Percentiles rank a stretch among this genome's conserved stretches.
Conservation (phyloP, 1,140 invertebrate genomes). For the Neodiprion lecontei region DNA sequence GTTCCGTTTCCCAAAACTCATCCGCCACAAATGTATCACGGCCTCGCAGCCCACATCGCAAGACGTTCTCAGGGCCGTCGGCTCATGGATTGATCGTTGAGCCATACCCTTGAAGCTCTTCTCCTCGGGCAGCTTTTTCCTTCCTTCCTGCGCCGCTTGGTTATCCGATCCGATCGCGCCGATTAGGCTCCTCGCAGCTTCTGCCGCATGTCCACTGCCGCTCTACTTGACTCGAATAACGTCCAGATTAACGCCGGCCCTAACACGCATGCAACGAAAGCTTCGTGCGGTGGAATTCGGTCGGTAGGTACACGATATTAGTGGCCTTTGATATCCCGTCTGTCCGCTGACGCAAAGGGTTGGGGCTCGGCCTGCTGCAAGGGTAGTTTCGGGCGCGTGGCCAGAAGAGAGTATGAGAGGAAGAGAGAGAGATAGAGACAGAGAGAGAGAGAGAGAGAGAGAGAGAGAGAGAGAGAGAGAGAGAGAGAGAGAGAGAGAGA, state of each 20-base stretch:
- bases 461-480: background rate
- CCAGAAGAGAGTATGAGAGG: constrained; percentile 8
- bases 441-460: background rate
- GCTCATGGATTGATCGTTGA: background rate
- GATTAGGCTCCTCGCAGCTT: background rate
- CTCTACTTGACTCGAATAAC: constrained; percentile 45
- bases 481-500: background rate
- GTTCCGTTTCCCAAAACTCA: background rate
- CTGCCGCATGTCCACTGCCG: background rate
- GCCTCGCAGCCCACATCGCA: no score
- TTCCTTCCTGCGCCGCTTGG: background rate
- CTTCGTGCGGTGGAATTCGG: constrained; percentile 36
- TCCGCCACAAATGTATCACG: background rate
- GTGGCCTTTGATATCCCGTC: constrained; percentile 45
- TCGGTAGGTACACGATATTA: constrained; percentile 36
- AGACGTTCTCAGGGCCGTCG: no score
- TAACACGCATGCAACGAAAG: no score
- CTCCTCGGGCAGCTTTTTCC: no score
- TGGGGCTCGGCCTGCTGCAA: background rate
- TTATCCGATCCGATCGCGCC: background rate
- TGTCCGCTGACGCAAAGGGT: constrained; percentile 29
- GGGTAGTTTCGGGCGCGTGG: background rate
- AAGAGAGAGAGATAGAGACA: background rate
- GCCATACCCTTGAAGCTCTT: no score
- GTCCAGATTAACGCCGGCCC: no score